These are phyloP conservation scores for Julus scandinavius DNA, from an alignment of 2,888 invertebrate genomes.

Conservation along the genomic window DNA sequence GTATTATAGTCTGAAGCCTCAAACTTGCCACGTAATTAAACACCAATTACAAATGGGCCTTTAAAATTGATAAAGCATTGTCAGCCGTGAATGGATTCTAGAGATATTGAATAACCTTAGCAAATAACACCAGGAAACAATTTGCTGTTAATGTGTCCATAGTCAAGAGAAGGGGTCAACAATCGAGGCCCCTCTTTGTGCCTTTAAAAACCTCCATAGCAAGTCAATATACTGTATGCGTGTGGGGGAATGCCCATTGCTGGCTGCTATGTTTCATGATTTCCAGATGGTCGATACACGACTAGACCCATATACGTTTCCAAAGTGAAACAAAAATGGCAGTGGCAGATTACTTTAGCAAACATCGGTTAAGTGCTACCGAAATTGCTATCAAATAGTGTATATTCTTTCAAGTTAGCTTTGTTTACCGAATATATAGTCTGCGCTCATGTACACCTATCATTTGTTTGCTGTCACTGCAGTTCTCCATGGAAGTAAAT, in stretches of 20 bases:
- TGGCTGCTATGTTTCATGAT: not conserved
- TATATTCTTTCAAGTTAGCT: conserved; percentile 43
- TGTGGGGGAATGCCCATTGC: not conserved
- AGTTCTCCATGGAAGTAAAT: conserved; percentile 37
- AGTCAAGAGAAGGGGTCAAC: conserved; percentile 40
- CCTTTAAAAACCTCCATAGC: not conserved
- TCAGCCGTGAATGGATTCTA: not conserved
- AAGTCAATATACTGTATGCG: conserved; percentile 8
- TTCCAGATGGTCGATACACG: conserved; percentile 15
- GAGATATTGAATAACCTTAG: conserved; percentile 24
- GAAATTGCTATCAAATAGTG: conserved; percentile 49
- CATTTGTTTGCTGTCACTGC: conserved; percentile 46
- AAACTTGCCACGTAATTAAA: not conserved
- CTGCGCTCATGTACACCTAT: not conserved
- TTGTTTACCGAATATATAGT: conserved; percentile 3
- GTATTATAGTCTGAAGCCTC: not conserved
- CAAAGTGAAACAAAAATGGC: conserved; percentile 39
- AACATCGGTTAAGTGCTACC: conserved; percentile 48
- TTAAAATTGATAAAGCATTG: not conserved
- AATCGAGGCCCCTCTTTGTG: conserved; percentile 40
- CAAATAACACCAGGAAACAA: conserved; percentile 39
- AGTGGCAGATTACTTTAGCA: conserved; percentile 41
- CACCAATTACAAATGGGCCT: not conserved
- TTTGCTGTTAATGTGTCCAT: conserved; percentile 42
- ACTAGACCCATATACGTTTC: conserved; percentile 40